Evolutionary conservation across 1,140 invertebrate species (phyloP).

Genomic region (Eueides isabella): DNA sequence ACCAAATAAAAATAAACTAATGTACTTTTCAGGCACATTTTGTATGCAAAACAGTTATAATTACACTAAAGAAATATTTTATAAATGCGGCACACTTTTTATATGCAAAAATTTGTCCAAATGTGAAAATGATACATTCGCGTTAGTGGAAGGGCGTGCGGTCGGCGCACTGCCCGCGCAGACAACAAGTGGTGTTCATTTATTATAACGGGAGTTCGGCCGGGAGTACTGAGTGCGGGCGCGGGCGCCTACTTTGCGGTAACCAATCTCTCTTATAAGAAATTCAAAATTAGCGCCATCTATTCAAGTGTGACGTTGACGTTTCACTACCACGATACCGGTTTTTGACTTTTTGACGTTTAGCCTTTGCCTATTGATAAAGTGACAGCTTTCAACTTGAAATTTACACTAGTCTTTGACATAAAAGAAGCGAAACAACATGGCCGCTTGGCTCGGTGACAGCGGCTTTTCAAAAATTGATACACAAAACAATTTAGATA

Average conservation of each 20-base stretch:
- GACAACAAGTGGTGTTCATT: constrained; percentile 74
- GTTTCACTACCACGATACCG: constrained; percentile 25
- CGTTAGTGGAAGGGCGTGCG: constrained; percentile 76
- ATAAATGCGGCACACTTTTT: constrained; percentile 61
- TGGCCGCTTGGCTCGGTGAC: constrained; percentile 72
- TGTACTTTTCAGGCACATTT: constrained; percentile 69
- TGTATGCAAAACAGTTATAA: constrained; percentile 49
- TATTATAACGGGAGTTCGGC: constrained; percentile 80
- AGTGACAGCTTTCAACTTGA: constrained; percentile 32
- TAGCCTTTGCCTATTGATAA: constrained; percentile 28
- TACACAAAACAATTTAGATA: constrained; percentile 49
- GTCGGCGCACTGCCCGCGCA: constrained; percentile 78
- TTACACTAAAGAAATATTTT: constrained; percentile 54
- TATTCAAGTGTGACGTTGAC: constrained; percentile 30
- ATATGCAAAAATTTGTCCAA: constrained; percentile 67
- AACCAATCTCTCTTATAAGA: constrained; percentile 37
- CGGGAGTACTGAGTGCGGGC: constrained; percentile 64
- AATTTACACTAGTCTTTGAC: constrained; percentile 6
- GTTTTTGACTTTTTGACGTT: constrained; percentile 31
- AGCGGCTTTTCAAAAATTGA: constrained; percentile 48
- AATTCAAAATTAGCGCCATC: constrained; percentile 42
- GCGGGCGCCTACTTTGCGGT: constrained; percentile 56
- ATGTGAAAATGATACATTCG: constrained; percentile 76
- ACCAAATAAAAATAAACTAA: constrained; percentile 62
- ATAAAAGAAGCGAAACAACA: constrained; percentile 51